Conservation (phyloP, 2,888 invertebrate species). For the Marasmarcha lunaedactyla region DNA sequence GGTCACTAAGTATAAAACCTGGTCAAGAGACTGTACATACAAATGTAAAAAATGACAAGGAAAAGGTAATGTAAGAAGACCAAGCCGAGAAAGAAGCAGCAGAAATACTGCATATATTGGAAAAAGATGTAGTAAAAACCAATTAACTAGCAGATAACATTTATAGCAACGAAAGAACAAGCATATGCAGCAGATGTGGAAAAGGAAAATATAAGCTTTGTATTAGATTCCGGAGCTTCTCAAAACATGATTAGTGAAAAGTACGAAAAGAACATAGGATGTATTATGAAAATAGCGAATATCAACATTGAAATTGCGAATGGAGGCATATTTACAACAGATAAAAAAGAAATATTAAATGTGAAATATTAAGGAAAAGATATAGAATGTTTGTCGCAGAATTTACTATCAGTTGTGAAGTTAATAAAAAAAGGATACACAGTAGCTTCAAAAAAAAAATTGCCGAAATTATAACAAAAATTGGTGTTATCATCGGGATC, state of each 20-base stretch:
- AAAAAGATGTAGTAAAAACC: neutral
- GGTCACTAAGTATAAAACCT: neutral
- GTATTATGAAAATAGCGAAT: neutral
- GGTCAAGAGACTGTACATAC: too few relatives aligned
- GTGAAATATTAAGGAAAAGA: too few relatives aligned
- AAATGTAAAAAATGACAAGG: neutral
- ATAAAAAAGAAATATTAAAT: conserved; percentile 4
- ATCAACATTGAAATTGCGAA: conserved; percentile 1
- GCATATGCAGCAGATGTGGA: neutral
- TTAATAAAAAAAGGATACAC: conserved; percentile 6
- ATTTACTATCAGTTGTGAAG: conserved; percentile 3
- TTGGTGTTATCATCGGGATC: too few relatives aligned
- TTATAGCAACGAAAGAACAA: neutral
- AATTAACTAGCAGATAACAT: neutral
- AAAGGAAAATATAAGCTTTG: neutral
- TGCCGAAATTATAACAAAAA: too few relatives aligned
- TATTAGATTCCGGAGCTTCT: neutral
- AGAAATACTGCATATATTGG: neutral
- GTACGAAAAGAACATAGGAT: neutral
- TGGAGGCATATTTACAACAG: conserved; percentile 1
- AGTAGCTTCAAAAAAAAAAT: too few relatives aligned
- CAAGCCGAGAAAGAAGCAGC: neutral
- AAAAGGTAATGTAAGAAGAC: neutral
- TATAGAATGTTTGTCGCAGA: conserved; percentile 5
- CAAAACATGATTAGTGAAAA: neutral